A percentile compares a stretch with the other conserved stretches of the same genome.
Conservation (phyloP, 2,888 invertebrate species). For the Phaonia tiefii region DNA sequence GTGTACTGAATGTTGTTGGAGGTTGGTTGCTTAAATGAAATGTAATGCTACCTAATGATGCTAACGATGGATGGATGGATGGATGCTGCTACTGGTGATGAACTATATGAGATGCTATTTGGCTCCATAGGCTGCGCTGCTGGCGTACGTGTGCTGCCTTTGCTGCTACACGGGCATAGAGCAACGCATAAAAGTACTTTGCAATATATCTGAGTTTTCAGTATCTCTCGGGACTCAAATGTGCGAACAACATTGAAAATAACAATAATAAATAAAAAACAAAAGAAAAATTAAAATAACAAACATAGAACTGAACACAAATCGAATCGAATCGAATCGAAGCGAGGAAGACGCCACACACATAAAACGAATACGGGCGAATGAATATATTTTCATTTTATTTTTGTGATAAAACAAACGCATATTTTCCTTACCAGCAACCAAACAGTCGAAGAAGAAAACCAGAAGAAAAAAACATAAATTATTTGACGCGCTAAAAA, state of each 20-base stretch:
- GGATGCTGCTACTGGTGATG: conserved; percentile 34
- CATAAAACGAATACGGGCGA: conserved; percentile 53
- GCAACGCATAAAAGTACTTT: conserved; percentile 77
- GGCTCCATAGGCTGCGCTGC: conserved; percentile 62
- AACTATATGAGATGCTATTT: conserved; percentile 45
- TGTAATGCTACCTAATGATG: conserved; percentile 2
- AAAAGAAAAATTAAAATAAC: no score
- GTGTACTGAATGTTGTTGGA: not conserved
- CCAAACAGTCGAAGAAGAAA: not conserved
- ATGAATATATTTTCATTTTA: conserved; percentile 45
- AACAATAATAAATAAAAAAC: no score
- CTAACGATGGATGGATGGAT: conserved; percentile 11
- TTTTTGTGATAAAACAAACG: conserved; percentile 38
- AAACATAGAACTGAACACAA: conserved; percentile 63
- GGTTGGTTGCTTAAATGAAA: conserved; percentile 1
- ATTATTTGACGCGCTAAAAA: conserved; percentile 63
- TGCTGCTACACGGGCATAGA: conserved; percentile 49
- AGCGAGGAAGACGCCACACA: conserved; percentile 38
- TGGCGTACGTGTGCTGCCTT: conserved; percentile 49
- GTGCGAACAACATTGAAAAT: conserved; percentile 72
- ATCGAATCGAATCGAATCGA: conserved; percentile 43
- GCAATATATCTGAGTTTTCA: conserved; percentile 77
- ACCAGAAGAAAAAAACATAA: conserved; percentile 41
- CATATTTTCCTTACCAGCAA: conserved; percentile 49
- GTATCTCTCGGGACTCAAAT: conserved; percentile 80